Evolutionary conservation across 2,113 vertebrate genomes (phyloP).

Genomic region (Ahaetulla prasina): DNA sequence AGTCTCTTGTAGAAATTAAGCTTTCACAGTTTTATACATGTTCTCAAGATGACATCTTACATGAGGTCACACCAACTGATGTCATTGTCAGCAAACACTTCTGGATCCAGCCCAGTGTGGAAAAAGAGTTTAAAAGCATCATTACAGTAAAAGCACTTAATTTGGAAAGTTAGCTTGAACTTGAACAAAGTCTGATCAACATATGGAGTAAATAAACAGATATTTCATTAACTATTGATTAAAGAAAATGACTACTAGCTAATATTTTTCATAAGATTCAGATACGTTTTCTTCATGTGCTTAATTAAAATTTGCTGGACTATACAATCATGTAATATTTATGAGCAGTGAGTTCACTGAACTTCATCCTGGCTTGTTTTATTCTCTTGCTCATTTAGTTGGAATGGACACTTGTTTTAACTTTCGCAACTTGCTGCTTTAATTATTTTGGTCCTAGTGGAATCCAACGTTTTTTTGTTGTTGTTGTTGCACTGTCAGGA

Average conservation of each 20-base stretch:
- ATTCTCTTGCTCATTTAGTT: constrained; percentile 20
- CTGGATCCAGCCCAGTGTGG: too few species aligned
- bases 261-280: neutral
- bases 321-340: neutral
- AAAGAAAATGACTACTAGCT: neutral
- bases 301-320: constrained; percentile 9
- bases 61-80: neutral
- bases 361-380: constrained; percentile 11
- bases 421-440: constrained; percentile 25
- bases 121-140: neutral
- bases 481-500: neutral
- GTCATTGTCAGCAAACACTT: neutral
- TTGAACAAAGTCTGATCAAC: neutral
- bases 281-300: constrained; percentile 20
- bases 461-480: too few species aligned
- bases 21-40: neutral
- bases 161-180: neutral
- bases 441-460: constrained; percentile 27
- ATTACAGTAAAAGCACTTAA: neutral
- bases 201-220: neutral
- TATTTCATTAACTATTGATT: constrained; percentile 27
- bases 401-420: constrained; percentile 23
- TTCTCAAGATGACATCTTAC: neutral
- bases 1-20: neutral
- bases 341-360: neutral